phyloP scores from a whole-genome alignment of 2,113 vertebrate genomes.

The Campylomormyrus tamandua region DNA sequence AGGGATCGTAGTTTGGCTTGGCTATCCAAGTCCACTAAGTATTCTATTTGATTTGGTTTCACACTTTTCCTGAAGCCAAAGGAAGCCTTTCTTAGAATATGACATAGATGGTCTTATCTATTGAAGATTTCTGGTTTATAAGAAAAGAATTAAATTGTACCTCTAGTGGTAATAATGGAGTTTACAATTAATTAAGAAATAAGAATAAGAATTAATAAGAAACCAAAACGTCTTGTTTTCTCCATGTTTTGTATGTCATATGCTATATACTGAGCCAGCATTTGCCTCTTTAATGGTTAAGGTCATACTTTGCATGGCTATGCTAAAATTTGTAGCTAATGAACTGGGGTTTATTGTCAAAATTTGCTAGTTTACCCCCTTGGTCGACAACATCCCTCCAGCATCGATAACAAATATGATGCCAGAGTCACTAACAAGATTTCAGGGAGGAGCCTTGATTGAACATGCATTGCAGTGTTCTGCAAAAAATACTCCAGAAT shows the following conservation, averaged over 20 bases:
- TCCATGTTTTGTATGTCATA: not conserved
- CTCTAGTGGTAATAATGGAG: not conserved
- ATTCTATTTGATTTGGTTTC: not conserved
- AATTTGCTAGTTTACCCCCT: not conserved
- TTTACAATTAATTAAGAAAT: not conserved
- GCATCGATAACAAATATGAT: not conserved
- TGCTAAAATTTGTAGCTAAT: conserved; percentile 2
- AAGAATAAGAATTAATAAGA: not conserved
- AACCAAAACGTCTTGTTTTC: not conserved
- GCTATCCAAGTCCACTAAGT: not conserved
- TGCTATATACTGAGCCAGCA: not conserved
- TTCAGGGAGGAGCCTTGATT: not conserved
- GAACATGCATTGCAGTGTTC: not conserved
- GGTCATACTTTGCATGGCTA: not conserved
- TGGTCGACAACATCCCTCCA: not conserved
- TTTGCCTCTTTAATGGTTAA: not conserved
- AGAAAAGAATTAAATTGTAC: not conserved
- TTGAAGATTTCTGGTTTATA: not conserved
- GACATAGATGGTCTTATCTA: not conserved
- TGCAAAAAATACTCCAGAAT: not conserved
- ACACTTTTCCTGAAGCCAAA: not conserved
- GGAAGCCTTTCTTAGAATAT: not conserved
- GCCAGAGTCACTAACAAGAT: not conserved
- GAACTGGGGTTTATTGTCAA: not conserved
- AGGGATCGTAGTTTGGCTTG: not conserved